Evolutionary conservation across 2,797 vertebrate genomes (phyloP).

Genomic region (Paratrypauchen microcephalus): DNA sequence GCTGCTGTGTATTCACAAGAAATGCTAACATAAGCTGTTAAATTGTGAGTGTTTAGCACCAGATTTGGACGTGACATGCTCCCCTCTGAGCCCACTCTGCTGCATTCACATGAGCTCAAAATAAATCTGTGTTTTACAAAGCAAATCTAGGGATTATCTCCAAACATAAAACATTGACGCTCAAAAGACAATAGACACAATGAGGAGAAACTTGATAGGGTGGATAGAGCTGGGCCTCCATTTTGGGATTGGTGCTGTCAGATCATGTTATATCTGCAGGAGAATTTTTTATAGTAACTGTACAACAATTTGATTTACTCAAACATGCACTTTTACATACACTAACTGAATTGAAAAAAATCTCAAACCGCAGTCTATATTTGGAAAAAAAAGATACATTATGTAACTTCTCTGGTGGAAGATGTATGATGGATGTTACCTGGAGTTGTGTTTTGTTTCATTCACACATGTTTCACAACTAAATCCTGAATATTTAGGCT

Average conservation of each 20-base stretch:
- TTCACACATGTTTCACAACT: no score
- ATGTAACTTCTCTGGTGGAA: no score
- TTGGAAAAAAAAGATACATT: no score
- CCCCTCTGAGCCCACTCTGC: slow-evolving; percentile 11
- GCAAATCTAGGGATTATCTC: slow-evolving; percentile 28
- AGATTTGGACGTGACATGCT: slow-evolving; percentile 10
- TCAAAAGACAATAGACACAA: slow-evolving; percentile 5
- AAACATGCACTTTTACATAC: no score
- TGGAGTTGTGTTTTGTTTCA: no score
- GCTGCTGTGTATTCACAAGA: not conserved
- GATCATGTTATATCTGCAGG: not conserved
- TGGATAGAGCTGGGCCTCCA: not conserved
- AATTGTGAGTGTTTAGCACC: slow-evolving; percentile 14
- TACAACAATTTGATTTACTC: not conserved
- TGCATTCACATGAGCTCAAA: slow-evolving; percentile 19
- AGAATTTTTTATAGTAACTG: not conserved
- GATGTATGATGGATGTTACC: no score
- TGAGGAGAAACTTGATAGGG: not conserved
- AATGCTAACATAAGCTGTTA: not conserved
- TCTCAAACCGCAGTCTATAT: no score
- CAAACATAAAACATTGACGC: slow-evolving; percentile 14
- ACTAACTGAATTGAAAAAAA: no score
- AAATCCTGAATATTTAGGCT: no score
- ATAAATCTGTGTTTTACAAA: slow-evolving; percentile 41
- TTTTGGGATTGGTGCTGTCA: not conserved